A percentile compares a stretch with the other conserved stretches of the same genome.
These are phyloP conservation scores for Dascillus cervinus DNA, from an alignment of 2,888 invertebrate genomes.

Conservation along the genomic window DNA sequence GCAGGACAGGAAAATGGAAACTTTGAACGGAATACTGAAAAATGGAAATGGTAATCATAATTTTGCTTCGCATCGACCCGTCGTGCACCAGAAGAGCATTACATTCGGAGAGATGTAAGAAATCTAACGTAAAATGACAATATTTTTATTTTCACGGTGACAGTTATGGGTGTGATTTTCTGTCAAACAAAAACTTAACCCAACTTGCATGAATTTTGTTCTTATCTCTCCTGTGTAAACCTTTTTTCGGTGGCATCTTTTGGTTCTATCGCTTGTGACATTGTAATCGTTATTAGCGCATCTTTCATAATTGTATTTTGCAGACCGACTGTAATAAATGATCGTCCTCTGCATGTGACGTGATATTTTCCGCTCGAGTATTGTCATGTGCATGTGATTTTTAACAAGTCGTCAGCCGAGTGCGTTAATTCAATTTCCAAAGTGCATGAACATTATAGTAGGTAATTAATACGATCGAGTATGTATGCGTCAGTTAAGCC, in stretches of 20 bases:
- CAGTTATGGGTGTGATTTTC: too few species aligned
- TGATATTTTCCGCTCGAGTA: too few species aligned
- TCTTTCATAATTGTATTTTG: conserved; percentile 21
- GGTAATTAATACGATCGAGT: too few species aligned
- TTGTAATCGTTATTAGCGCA: background rate
- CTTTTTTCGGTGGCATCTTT: background rate
- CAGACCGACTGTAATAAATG: conserved; percentile 39
- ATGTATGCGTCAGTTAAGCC: too few species aligned
- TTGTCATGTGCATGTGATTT: too few species aligned
- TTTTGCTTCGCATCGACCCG: conserved; percentile 28
- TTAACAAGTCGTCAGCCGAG: too few species aligned
- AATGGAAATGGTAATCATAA: conserved; percentile 33
- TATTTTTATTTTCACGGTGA: too few species aligned
- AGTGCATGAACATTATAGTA: too few species aligned
- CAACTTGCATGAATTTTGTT: conserved; percentile 6
- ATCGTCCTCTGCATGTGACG: conserved; percentile 27
- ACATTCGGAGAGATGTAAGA: conserved; percentile 45
- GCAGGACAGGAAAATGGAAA: conserved; percentile 30
- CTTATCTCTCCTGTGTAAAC: conserved; percentile 16
- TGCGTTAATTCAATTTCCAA: too few species aligned
- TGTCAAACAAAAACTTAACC: background rate
- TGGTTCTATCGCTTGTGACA: background rate
- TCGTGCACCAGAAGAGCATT: conserved; percentile 42
- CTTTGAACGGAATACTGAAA: conserved; percentile 48
- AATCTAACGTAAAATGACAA: too few species aligned